Conservation (phyloP, 2,113 vertebrate genomes). For the Gallinago paraguaiae region DNA sequence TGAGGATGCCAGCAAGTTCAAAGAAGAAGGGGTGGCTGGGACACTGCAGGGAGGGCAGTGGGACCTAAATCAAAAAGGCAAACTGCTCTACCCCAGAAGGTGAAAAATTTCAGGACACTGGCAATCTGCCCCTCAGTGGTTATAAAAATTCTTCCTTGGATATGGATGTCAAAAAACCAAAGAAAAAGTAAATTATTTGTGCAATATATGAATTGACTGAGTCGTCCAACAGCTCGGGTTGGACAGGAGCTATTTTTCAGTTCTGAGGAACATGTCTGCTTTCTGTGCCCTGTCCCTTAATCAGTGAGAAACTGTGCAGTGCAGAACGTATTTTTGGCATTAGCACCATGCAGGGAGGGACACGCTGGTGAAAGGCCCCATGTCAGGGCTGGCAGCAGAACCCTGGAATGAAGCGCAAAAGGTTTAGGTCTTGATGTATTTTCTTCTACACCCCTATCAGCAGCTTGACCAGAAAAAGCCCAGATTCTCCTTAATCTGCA, state of each 20-base stretch:
- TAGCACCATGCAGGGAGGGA: not conserved
- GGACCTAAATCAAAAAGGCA: not conserved
- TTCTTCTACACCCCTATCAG: not conserved
- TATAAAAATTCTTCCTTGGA: not conserved
- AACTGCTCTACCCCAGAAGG: not conserved
- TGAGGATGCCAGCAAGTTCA: too few species aligned
- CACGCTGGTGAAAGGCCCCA: too few species aligned
- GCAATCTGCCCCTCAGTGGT: accelerated
- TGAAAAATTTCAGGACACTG: not conserved
- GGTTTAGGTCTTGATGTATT: not conserved
- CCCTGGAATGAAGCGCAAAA: not conserved
- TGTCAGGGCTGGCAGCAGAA: not conserved
- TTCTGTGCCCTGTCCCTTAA: not conserved
- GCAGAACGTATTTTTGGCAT: not conserved
- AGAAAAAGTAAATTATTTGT: not conserved
- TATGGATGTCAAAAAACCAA: not conserved
- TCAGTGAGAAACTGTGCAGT: too few species aligned
- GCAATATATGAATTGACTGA: not conserved
- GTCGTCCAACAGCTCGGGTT: accelerated
- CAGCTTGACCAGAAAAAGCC: not conserved
- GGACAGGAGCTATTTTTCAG: not conserved
- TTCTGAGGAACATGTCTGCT: not conserved
- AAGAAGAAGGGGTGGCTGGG: not conserved
- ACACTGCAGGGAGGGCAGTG: not conserved
- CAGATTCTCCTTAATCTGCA: not conserved